Base-by-base conservation (phyloP, 1,140 invertebrate species). In the Ceratosolen fusciceps region DNA sequence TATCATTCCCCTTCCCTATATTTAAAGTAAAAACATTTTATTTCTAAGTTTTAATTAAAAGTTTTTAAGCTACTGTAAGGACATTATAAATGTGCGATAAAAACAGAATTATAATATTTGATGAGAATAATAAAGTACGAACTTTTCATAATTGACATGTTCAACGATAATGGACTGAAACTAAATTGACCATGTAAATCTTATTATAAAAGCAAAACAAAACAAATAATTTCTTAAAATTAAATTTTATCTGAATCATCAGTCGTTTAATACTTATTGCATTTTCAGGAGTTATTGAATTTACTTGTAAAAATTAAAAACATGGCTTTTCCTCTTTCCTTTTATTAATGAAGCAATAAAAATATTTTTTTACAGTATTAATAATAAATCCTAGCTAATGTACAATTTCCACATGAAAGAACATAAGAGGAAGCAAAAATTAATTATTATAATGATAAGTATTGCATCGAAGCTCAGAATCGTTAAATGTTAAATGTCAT, bases 361-460 rank as follows among this genome's bases (percentile, higher is more conserved):
- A 74, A 47, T 29, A 49, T 14, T 62, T 43, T 52, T 52, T 76
- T 76, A 29, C 37, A 65, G 19, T 49, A 10, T 72, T 60, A 19
- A 79, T 65, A 73, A 54, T 62, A 60, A 7, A 65, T 72, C 37
- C n/a, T 43, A 21, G 29, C 37, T 73, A 54, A 16, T 67, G n/a
- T 68, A 49, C 1, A 70, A 74, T 68, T 74, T 68, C 74, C 74
- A 68, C 47, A 74, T 79, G 74, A 74, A 79, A 65, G 58, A 79
- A 73, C 52, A 5, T n/a, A n/a, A n/a, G n/a, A n/a, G n/a, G n/a
- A n/a, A n/a, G n/a, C n/a, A n/a, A n/a, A n/a, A n/a, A n/a, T n/a
- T n/a, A n/a, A n/a, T n/a, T 31, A 31, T 29, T 29, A 31, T 31
- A 2, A 60, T 31, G 0, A 60, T 9, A 60, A 3, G 3, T 26